These are phyloP conservation scores for Limnephilus marmoratus DNA, from an alignment of 2,888 invertebrate genomes.

Conservation along the genomic window DNA sequence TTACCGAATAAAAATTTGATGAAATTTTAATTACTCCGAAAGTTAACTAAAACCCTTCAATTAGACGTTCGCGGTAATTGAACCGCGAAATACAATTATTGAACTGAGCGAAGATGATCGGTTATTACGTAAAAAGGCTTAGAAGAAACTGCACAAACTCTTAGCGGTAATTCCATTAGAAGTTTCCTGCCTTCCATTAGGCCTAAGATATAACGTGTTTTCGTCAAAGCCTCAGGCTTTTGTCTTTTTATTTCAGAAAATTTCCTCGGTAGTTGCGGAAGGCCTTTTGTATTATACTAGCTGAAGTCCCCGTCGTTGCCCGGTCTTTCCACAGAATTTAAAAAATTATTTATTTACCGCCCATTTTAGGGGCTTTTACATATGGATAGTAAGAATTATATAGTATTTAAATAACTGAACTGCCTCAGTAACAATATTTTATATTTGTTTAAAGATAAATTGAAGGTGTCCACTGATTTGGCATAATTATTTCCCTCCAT, in stretches of 20 bases:
- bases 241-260: neutral
- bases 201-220: neutral
- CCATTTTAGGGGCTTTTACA: too few relatives aligned
- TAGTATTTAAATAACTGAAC: too few relatives aligned
- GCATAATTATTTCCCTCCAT: too few relatives aligned
- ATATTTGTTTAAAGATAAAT: too few relatives aligned
- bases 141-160: neutral
- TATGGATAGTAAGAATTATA: too few relatives aligned
- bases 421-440: too few relatives aligned
- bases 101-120: constrained; percentile 22
- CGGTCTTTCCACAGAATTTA: too few relatives aligned
- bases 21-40: constrained; percentile 8
- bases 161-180: neutral
- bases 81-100: neutral
- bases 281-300: too few relatives aligned
- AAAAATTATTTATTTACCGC: too few relatives aligned
- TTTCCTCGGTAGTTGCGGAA: too few relatives aligned
- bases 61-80: neutral
- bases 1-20: neutral
- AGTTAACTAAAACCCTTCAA: constrained; percentile 15
- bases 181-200: neutral
- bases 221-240: neutral
- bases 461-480: too few relatives aligned
- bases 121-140: neutral
- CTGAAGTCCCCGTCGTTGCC: too few relatives aligned